Evolutionary conservation across 2,797 vertebrate species (phyloP).

Genomic region (Lutjanus argentimaculatus): DNA sequence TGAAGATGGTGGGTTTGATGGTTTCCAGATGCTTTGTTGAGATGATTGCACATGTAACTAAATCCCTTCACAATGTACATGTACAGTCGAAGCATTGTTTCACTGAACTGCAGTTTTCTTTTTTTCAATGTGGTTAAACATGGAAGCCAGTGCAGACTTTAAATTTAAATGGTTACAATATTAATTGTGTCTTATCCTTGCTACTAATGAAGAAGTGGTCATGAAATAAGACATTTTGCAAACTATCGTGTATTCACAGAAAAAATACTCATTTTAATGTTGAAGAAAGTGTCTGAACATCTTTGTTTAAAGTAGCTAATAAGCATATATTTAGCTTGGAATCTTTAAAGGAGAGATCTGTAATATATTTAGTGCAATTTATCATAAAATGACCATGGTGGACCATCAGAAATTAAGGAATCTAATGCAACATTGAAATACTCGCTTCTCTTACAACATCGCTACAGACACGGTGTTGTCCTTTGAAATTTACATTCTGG

Average conservation of each 20-base stretch:
- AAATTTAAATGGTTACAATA: not conserved
- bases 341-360: not conserved
- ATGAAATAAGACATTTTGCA: not conserved
- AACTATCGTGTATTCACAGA: not conserved
- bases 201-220: not conserved
- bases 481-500: no score
- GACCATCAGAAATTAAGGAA: no score
- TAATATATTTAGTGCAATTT: no score
- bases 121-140: not conserved
- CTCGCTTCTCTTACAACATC: no score
- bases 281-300: not conserved
- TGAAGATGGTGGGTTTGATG: constrained; percentile 27
- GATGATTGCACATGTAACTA: constrained; percentile 48
- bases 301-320: not conserved
- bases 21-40: constrained; percentile 62
- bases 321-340: not conserved
- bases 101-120: constrained; percentile 8
- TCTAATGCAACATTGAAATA: no score
- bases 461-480: no score
- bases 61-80: constrained; percentile 19
- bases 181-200: not conserved
- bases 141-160: not conserved
- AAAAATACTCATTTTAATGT: not conserved
- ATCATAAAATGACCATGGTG: no score
- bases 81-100: constrained; percentile 36